Evolutionary conservation across 1,140 invertebrate species (phyloP).

Genomic region (Drosophila micromelanica): DNA sequence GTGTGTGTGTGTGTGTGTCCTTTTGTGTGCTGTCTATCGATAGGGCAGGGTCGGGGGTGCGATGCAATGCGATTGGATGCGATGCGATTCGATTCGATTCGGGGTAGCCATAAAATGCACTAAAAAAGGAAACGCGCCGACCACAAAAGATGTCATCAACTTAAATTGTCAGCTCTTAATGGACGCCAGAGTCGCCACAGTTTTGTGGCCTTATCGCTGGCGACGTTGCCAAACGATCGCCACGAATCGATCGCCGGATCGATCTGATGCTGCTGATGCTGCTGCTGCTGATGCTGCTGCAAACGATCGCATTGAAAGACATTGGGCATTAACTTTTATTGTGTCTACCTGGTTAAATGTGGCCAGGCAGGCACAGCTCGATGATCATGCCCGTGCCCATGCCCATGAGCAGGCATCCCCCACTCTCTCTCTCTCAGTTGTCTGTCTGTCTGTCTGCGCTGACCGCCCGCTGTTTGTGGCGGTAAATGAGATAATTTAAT

Average conservation of each 20-base stretch:
- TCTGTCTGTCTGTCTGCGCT: neutral
- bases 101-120: slow-evolving; percentile 37
- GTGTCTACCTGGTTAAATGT: slow-evolving; percentile 64
- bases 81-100: slow-evolving; percentile 3
- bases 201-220: slow-evolving; percentile 3
- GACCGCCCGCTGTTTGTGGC: slow-evolving; percentile 73
- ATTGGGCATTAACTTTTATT: slow-evolving; percentile 72
- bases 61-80: neutral
- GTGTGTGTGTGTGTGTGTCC: slow-evolving; percentile 30
- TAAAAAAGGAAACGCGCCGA: slow-evolving; percentile 43
- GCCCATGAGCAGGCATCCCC: neutral
- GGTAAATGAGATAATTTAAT: slow-evolving; percentile 84
- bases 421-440: neutral
- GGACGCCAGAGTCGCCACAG: slow-evolving; percentile 23
- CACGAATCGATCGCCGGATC: slow-evolving; percentile 28
- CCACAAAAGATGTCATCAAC: slow-evolving; percentile 78
- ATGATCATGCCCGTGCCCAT: too few species aligned
- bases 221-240: neutral
- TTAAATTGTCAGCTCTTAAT: slow-evolving; percentile 73
- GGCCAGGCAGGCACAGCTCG: neutral
- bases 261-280: neutral
- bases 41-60: slow-evolving; percentile 8
- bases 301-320: slow-evolving; percentile 20
- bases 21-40: slow-evolving; percentile 35
- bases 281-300: neutral